These are phyloP conservation scores for Drosophila ogumai DNA, from an alignment of 1,140 invertebrate genomes.

Conservation along the genomic window DNA sequence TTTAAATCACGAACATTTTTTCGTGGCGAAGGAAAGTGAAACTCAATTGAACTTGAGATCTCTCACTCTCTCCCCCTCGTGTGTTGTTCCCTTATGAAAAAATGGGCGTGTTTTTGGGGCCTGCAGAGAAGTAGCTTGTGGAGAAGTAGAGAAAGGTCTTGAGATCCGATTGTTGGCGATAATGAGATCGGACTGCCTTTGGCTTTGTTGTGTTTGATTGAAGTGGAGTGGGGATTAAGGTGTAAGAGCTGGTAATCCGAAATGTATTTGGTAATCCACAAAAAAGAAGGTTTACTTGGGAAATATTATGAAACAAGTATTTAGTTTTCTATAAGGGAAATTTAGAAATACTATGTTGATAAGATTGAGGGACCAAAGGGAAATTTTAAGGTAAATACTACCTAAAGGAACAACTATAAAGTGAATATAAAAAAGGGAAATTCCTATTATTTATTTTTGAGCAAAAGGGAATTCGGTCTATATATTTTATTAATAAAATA, in stretches of 20 bases:
- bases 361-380: no score
- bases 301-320: background rate
- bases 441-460: no score
- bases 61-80: conserved; percentile 8
- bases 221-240: background rate
- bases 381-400: no score
- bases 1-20: conserved; percentile 57
- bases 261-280: background rate
- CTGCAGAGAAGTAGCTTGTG: conserved; percentile 16
- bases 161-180: conserved; percentile 43
- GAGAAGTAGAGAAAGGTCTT: conserved; percentile 59
- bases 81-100: conserved; percentile 44
- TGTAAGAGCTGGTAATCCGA: background rate
- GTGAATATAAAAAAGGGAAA: no score
- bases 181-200: conserved; percentile 29
- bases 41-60: conserved; percentile 60
- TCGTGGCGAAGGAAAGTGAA: conserved; percentile 60
- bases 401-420: no score
- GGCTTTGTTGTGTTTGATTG: conserved; percentile 15
- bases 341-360: no score
- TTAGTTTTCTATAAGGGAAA: no score
- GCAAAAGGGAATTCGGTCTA: no score
- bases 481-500: no score
- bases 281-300: background rate
- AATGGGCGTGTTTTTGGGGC: conserved; percentile 49